Evolutionary conservation across 2,888 invertebrate species (phyloP), one percentile per base, ranked within the genome.

Genomic region (Strigamia maritima): DNA sequence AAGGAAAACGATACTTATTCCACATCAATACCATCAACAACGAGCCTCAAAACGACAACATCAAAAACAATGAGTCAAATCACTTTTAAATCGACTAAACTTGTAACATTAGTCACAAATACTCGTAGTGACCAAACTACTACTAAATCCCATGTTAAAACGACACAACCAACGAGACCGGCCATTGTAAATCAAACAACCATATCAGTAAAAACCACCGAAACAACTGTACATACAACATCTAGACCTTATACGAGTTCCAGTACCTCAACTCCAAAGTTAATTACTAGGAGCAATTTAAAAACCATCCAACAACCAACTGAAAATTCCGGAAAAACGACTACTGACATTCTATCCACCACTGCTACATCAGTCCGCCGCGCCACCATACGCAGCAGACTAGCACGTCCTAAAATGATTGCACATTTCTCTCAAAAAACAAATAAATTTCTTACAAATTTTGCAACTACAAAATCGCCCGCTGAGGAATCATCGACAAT

Each of bases 301-400:
- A 44, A 76, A 38, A 26, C 8, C 77, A 14, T 10, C 19, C 77
- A 1, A 44, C 77, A 44, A 76, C 49, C 44, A 76, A 76, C 16
- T 26, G 4, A 28, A 26, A 60, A 0, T 49, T 22, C 28, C 4
- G 4, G 12, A 12, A 28, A 12, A 7, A 22, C 38, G n/a, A 24
- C 16, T 38, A n/a, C 70, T 31, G 28, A 28, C 6, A 75, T 26
- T 16, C 14, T 28, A 44, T 54, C 79, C 38, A 38, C 31, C 35
- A 75, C 79, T 31, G 75, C 54, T 1, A 19, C 28, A 22, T 31
- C 38, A 60, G 60, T 19, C 24, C 60, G 19, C 19, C 49, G 60
- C 1, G 22, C 60, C 2, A 60, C 60, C 12, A 60, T 60, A n/a
- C 60, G 60, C 6, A 60, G 60, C 22, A 16, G 60, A 24, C 60